Evolutionary conservation across 53 echinoderm and acorn worm genomes (phyloP).

Genomic region (Patiria pectinifera): DNA sequence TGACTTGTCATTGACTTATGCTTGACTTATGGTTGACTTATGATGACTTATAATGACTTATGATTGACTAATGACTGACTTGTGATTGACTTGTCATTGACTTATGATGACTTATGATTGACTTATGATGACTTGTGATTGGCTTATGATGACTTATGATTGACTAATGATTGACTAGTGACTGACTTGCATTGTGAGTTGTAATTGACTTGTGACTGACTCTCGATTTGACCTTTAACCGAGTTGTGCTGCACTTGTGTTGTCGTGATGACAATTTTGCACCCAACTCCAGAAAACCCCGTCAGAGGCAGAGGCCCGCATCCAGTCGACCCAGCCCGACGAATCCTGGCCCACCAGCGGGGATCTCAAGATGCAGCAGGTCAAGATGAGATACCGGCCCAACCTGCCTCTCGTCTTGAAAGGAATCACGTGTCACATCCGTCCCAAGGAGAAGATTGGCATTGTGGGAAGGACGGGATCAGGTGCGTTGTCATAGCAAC

Average conservation of each 20-base stretch:
- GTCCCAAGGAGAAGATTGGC: conserved; percentile 84
- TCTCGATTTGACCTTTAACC: too few species aligned
- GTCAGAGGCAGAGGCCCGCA: conserved; percentile 51
- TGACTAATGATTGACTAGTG: too few species aligned
- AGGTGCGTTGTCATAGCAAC: conserved; percentile 45
- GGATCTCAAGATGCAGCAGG: conserved; percentile 57
- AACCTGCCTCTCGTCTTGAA: conserved; percentile 81
- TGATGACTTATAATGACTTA: background rate
- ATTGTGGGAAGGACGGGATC: conserved; percentile 95
- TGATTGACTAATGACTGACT: too few species aligned
- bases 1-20: background rate
- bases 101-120: too few species aligned
- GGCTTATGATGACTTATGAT: too few species aligned
- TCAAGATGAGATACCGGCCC: conserved; percentile 82
- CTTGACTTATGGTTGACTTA: too few species aligned
- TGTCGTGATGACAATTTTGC: background rate
- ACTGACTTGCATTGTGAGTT: background rate
- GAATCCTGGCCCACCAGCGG: conserved; percentile 71
- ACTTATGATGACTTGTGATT: too few species aligned
- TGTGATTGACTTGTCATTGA: too few species aligned
- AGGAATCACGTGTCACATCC: conserved; percentile 71
- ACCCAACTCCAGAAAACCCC: conserved; percentile 25
- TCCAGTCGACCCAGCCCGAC: conserved; percentile 8
- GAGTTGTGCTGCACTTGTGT: too few species aligned
- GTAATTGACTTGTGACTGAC: too few species aligned